Base-by-base conservation (phyloP, 2,888 invertebrate species). In the Drosophila ezoana region DNA sequence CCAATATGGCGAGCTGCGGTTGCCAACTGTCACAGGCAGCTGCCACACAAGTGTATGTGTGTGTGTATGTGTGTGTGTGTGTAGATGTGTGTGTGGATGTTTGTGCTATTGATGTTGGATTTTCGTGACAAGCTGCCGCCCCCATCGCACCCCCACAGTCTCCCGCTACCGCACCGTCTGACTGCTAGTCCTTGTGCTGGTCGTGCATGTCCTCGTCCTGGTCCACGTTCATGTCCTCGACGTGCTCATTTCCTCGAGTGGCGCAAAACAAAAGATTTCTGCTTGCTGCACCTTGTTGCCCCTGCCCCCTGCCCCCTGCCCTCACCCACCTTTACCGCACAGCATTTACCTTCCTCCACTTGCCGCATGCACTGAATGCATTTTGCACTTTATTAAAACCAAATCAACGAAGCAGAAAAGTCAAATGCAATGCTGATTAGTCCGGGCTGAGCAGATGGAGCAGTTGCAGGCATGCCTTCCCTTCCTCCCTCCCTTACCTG, bases 371-470 rank as follows among this genome's bases (percentile, higher is more conserved):
- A 44, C n/a, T 44, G 61, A 62, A 66, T 80, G 73, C 87, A 83
- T 71, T 78, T 89, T 89, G 82, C 88, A 85, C 87, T 89, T 77
- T 89, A 83, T 83, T 83, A 89, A 87, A 83, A 75, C 82, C 89
- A 79, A 81, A 78, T 87, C 83, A 83, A 66, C 83, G 79, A 87
- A 81, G 89, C 89, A 68, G 88, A 83, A 83, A 81, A 89, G 76
- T 85, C 83, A 89, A 83, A 89, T 89, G 89, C 83, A 79, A 56
- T 76, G 72, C 69, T 85, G 67, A 89, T 89, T 89, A 87, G 74
- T 64, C 61, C 11, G 35, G 14, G 9, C 43, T 33, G 14, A 11
- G 41, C 14, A 23, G 37, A 10, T 56, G 52, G 38, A 14, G 23
- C 6, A 23, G 6, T 23, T 23, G 23, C 23, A 23, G 23, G 23